Conservation (phyloP, 2,888 invertebrate genomes). For the Drosophila merina region DNA sequence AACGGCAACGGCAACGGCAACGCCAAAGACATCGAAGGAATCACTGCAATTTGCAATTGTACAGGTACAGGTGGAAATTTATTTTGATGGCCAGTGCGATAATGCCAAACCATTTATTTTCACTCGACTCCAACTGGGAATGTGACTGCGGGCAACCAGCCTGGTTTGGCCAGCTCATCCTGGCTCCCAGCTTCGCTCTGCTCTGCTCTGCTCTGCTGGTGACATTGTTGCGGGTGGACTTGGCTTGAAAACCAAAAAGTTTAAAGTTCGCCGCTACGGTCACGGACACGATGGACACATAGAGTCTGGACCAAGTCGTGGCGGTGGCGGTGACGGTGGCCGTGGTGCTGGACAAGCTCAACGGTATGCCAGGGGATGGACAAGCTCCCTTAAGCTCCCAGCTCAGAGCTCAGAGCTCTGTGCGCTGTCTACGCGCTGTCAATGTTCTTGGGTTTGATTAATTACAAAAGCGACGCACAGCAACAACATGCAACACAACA, state of each 20-base stretch:
- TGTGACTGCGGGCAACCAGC: constrained; percentile 12
- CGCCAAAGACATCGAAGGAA: constrained; percentile 46
- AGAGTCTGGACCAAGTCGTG: constrained; percentile 1
- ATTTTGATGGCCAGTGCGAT: constrained; percentile 79
- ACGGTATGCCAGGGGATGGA: not conserved
- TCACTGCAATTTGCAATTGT: constrained; percentile 80
- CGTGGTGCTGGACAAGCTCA: constrained; percentile 8
- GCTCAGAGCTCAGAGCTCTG: constrained; percentile 50
- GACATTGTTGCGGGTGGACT: constrained; percentile 52
- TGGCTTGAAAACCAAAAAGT: constrained; percentile 47
- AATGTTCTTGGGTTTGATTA: constrained; percentile 72
- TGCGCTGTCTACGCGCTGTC: constrained; percentile 73
- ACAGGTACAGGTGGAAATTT: constrained; percentile 81
- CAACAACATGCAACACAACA: constrained; percentile 27
- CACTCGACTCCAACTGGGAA: constrained; percentile 27
- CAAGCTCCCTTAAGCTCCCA: constrained; percentile 22
- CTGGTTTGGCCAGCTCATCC: constrained; percentile 14
- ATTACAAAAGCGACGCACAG: constrained; percentile 68
- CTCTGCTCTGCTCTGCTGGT: constrained; percentile 33
- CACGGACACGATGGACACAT: constrained; percentile 21
- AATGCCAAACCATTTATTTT: constrained; percentile 74
- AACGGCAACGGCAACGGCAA: constrained; percentile 3
- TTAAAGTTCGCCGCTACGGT: constrained; percentile 62
- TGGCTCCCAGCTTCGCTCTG: constrained; percentile 15
- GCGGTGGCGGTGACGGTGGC: not conserved